Evolutionary conservation across 2,113 vertebrate genomes (phyloP).

Genomic region (Rhynchomys soricoides): DNA sequence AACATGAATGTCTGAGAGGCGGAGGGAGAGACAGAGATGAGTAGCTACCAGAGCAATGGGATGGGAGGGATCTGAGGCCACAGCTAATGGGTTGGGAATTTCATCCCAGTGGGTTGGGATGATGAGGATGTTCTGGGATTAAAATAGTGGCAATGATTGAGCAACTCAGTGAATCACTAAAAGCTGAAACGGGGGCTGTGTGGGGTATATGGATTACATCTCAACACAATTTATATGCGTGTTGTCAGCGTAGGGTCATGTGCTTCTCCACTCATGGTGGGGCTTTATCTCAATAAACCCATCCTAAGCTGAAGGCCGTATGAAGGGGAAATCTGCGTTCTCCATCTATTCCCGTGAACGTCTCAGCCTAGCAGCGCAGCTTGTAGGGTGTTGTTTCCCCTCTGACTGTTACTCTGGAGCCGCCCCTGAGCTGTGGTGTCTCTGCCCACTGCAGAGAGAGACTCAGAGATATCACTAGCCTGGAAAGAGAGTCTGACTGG

Average conservation of each 20-base stretch:
- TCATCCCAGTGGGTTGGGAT: too few relatives aligned
- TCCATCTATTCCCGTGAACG: too few relatives aligned
- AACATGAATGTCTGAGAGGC: not conserved
- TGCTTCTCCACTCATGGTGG: not conserved
- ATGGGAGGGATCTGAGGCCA: not conserved
- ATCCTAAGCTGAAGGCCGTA: too few relatives aligned
- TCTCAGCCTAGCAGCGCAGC: not conserved
- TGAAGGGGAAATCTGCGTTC: too few relatives aligned
- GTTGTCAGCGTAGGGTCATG: accelerated
- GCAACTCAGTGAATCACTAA: too few relatives aligned
- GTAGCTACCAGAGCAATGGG: accelerated
- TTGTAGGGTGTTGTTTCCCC: too few relatives aligned
- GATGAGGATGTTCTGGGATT: not conserved
- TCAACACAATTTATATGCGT: accelerated
- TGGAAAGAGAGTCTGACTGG: too few relatives aligned
- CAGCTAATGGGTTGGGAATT: not conserved
- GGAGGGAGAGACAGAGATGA: not conserved
- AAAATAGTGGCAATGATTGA: not conserved
- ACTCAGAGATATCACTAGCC: not conserved
- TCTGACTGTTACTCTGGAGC: not conserved
- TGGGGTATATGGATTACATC: not conserved
- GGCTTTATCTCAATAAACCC: not conserved
- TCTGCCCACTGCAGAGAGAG: not conserved
- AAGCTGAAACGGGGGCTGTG: not conserved
- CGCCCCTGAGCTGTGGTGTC: accelerated